Base-by-base conservation (phyloP, 1,140 invertebrate species). In the Drosophila fuyamai region DNA sequence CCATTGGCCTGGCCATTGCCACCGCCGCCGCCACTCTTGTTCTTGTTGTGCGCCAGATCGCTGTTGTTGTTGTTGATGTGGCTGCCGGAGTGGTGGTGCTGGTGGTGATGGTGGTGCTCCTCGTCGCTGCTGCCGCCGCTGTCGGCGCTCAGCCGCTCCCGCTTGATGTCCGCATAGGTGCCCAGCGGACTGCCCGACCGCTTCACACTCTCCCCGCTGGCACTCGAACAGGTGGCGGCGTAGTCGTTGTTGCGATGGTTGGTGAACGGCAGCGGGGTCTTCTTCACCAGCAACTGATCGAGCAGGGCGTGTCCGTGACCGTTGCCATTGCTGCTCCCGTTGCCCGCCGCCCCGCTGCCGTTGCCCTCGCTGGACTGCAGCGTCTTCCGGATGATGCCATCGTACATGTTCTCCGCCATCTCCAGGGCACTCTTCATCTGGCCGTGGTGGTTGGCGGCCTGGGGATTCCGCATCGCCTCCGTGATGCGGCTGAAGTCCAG, bases 331-430 rank as follows among this genome's bases (percentile, higher is more conserved):
- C 68, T 92, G 61, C 93, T 93, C 3, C 41, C 47, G 94, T 32
- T 38, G 12, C 44, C 46, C 16, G 36, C 51, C 36, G 27, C 14
- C 29, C 29, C 29, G 29, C 48, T 58, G 29, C 68, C 68, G 4
- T 58, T 58, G 8, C 63, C 63, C 23, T 94, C 93, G 4, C 27
- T 74, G 4, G 65, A 41, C 29, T 83, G 77, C 94, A 94, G 16
- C 93, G 94, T 56, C 94, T 96, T 96, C 67, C 96, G 94, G 80
- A 97, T 97, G 62, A 97, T 96, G 54, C 96, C 96, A 81, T 97
- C 96, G 53, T 16, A 95, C 85, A 94, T 74, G 14, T 76, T 95
- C 94, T 67, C 94, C 89, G 94, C 93, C 51, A 94, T 93, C 86
- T 96, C 48, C 91, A 92, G 35, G 93, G 91, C 67, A 91, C 72